Percentiles rank a stretch among this genome's conserved stretches.
Evolutionary conservation across 2,888 invertebrate species (phyloP).

Genomic region (Eupithecia centaureata): DNA sequence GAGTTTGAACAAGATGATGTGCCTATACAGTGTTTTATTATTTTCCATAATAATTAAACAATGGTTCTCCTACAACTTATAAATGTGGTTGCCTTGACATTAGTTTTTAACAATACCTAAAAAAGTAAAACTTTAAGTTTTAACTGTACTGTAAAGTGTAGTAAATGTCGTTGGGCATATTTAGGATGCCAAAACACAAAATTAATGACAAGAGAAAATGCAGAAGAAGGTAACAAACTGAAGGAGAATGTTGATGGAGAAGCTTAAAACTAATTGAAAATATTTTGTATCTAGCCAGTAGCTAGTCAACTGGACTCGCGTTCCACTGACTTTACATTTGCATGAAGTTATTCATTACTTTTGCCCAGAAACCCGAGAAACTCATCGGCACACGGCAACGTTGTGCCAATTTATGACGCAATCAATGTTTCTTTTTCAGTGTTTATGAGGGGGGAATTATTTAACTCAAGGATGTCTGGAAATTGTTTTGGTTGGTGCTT

Average conservation of each 20-base stretch:
- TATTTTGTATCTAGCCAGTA: background rate
- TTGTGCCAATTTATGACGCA: conserved; percentile 80
- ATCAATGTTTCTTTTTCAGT: conserved; percentile 72
- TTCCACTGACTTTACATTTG: conserved; percentile 59
- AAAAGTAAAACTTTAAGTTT: background rate
- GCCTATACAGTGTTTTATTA: background rate
- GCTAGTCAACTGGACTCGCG: conserved; percentile 23
- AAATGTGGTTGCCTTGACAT: background rate
- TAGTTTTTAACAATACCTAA: background rate
- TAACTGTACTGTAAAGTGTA: too few relatives aligned
- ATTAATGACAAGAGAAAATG: background rate
- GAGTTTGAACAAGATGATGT: conserved; percentile 8
- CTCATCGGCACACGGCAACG: conserved; percentile 63
- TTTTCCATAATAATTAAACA: background rate
- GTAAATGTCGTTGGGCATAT: background rate
- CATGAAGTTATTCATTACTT: conserved; percentile 68
- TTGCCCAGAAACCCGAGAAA: conserved; percentile 60
- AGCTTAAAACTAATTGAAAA: background rate
- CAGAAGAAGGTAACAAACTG: background rate
- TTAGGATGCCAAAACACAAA: background rate
- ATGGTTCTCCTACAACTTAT: background rate
- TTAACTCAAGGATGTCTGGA: conserved; percentile 69
- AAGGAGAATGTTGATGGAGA: background rate
- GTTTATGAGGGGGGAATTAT: conserved; percentile 74
- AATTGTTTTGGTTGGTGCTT: conserved; percentile 75